Evolutionary conservation across 2,888 invertebrate genomes (phyloP).

Genomic region (Sarcophaga carnaria): DNA sequence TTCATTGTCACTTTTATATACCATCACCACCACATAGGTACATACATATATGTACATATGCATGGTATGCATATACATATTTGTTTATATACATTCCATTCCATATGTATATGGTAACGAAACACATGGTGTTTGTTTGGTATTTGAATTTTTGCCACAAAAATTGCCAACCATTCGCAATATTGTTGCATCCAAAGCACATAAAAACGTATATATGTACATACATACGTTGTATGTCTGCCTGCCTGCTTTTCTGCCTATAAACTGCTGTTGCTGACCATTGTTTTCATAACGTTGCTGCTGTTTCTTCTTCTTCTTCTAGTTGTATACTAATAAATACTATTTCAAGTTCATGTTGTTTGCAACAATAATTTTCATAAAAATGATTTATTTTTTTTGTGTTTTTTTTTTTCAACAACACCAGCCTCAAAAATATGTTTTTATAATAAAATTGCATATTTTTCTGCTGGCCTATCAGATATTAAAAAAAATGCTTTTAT

Average conservation of each 20-base stretch:
- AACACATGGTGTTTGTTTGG: constrained; percentile 64
- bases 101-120: constrained; percentile 31
- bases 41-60: neutral
- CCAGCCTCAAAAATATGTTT: constrained; percentile 51
- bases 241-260: too few species aligned
- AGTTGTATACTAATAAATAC: constrained; percentile 14
- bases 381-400: constrained; percentile 59
- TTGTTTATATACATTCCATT: constrained; percentile 2
- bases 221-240: neutral
- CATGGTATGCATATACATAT: neutral
- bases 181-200: constrained; percentile 59
- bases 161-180: constrained; percentile 68
- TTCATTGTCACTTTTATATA: constrained; percentile 63
- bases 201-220: constrained; percentile 3
- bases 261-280: constrained; percentile 49
- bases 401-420: constrained; percentile 16
- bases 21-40: constrained; percentile 7
- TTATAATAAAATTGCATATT: constrained; percentile 58
- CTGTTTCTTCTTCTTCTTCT: neutral
- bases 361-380: constrained; percentile 54
- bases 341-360: constrained; percentile 67
- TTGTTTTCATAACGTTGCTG: constrained; percentile 40
- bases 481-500: constrained; percentile 68
- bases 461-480: constrained; percentile 64
- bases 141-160: constrained; percentile 69